Evolutionary conservation across 1,140 invertebrate species (phyloP), one percentile per base, ranked within the genome.

Genomic region (Ooceraea biroi): DNA sequence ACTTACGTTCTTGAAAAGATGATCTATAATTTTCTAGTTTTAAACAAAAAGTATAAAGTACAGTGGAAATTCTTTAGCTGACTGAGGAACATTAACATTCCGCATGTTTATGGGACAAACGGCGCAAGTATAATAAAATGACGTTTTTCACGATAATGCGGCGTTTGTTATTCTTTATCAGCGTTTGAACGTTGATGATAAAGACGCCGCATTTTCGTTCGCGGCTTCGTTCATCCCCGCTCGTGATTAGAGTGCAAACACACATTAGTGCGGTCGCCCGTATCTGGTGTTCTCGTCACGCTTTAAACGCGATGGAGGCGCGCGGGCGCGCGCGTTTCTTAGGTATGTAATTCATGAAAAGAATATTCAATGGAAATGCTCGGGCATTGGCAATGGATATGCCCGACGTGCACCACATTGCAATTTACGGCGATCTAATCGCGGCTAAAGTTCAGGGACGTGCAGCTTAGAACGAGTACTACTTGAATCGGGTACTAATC

Each of bases 341-440:
- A 82, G 83, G 83, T 89, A 91, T 90, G 91, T 89, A 90, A 91
- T 90, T 92, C 91, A 91, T 91, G 91, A 90, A 90, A 91, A 91
- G 91, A 92, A 93, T 92, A 92, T 92, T 91, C 90, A 91, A 93
- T 92, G 90, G 85, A 92, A 86, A 85, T 72, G 83, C 85, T 86
- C 88, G 87, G 77, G 76, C 87, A 91, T 88, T 90, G 87, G 82
- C 91, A 91, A 88, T 88, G 88, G 85, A 91, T 90, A 90, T 90
- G 82, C 85, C 73, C 86, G 90, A 93, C 92, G 92, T 92, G 92
- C 87, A 88, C 90, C 85, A 92, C 92, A 93, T 93, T 89, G 89
- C 90, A 92, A 93, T 91, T 91, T 88, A 88, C 86, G 72, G 44
- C 86, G 91, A 91, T 91, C 88, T 91, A 91, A 92, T 92, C 92